Conservation (phyloP, 2,888 invertebrate genomes). For the Eupithecia inturbata region DNA sequence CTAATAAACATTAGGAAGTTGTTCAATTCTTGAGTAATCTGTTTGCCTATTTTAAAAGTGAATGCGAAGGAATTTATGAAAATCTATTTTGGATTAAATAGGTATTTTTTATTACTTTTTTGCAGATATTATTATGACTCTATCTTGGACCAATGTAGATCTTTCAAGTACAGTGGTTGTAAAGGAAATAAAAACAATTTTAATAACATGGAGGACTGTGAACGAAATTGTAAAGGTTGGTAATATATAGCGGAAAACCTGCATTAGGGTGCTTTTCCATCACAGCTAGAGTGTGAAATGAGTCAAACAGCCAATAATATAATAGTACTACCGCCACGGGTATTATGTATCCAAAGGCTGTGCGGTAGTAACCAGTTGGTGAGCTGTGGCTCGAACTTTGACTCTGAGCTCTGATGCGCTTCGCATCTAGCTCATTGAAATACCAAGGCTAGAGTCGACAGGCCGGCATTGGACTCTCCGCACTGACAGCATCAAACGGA, state of each 20-base stretch:
- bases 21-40: no score
- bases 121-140: slow-evolving; percentile 65
- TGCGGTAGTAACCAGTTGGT: no score
- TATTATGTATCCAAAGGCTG: no score
- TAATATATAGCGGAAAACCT: neutral
- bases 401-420: no score
- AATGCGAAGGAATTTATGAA: neutral
- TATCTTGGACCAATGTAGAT: slow-evolving; percentile 57
- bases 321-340: neutral
- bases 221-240: slow-evolving; percentile 64
- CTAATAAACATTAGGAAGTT: neutral
- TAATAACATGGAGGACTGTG: slow-evolving; percentile 54
- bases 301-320: neutral
- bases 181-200: slow-evolving; percentile 66
- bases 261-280: neutral
- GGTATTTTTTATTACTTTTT: slow-evolving; percentile 25
- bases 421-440: no score
- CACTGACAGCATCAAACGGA: no score
- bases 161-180: slow-evolving; percentile 62
- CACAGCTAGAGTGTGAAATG: neutral
- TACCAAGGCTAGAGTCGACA: no score
- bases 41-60: neutral
- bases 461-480: no score
- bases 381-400: no score
- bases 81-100: neutral